A percentile compares a stretch with the other conserved stretches of the same genome.
Conservation (phyloP, 2,113 vertebrate genomes). For the Catagonus wagneri region DNA sequence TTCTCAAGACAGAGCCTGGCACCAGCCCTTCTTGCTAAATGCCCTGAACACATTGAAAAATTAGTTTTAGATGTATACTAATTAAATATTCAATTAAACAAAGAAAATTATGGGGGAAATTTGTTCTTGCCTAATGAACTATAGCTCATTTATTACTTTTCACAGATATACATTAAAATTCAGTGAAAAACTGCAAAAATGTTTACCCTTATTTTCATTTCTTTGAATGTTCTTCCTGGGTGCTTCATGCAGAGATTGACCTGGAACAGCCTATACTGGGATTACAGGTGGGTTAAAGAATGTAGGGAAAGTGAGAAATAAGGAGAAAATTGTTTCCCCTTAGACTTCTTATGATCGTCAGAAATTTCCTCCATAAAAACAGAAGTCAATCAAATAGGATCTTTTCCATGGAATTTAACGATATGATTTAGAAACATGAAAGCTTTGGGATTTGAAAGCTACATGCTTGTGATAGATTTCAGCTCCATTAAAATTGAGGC, state of each 20-base stretch:
- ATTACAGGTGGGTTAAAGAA: neutral
- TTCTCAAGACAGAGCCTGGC: slow-evolving; percentile 70
- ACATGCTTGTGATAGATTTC: slow-evolving; percentile 31
- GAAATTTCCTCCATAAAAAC: neutral
- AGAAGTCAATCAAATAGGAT: neutral
- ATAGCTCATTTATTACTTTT: slow-evolving; percentile 87
- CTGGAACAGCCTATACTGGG: neutral
- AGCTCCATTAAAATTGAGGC: slow-evolving; percentile 26
- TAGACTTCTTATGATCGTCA: neutral
- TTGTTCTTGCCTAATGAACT: slow-evolving; percentile 91
- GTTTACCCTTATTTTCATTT: slow-evolving; percentile 69
- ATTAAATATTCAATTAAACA: slow-evolving; percentile 93
- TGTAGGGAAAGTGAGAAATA: neutral
- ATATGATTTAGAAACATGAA: neutral
- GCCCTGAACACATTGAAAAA: slow-evolving; percentile 85
- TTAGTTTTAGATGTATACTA: slow-evolving; percentile 88
- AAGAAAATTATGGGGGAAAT: slow-evolving; percentile 89
- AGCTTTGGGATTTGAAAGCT: slow-evolving; percentile 49
- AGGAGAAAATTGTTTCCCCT: neutral
- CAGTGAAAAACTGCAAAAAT: slow-evolving; percentile 65
- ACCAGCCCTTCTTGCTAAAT: slow-evolving; percentile 85
- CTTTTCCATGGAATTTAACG: neutral
- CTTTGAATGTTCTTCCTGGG: slow-evolving; percentile 8
- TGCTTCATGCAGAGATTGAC: slow-evolving; percentile 71
- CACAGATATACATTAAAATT: slow-evolving; percentile 86